phyloP scores from a whole-genome alignment of 2,888 invertebrate genomes.

The Criorhina ranunculi region DNA sequence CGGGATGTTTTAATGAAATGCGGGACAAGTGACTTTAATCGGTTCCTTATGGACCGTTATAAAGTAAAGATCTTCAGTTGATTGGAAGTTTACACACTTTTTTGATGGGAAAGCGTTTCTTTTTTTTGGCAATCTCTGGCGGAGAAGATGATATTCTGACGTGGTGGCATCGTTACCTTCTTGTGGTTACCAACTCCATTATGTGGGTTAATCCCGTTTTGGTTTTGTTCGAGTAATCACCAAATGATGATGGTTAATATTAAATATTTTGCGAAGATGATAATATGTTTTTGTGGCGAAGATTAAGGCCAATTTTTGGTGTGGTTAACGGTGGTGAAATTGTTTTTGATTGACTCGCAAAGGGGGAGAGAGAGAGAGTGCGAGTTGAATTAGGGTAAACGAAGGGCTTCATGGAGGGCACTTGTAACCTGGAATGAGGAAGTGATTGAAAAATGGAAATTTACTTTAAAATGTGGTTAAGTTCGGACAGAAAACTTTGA shows the following conservation, averaged over 20 bases:
- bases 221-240: slow-evolving; percentile 43
- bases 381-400: slow-evolving; percentile 8
- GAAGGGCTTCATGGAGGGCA: slow-evolving; percentile 52
- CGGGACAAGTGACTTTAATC: slow-evolving; percentile 73
- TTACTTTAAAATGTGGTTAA: slow-evolving; percentile 19
- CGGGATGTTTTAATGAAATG: slow-evolving; percentile 66
- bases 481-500: too few relatives aligned
- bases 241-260: slow-evolving; percentile 57
- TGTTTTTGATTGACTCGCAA: slow-evolving; percentile 47
- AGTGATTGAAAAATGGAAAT: slow-evolving; percentile 45
- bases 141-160: slow-evolving; percentile 34
- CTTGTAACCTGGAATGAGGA: slow-evolving; percentile 50
- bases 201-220: slow-evolving; percentile 71
- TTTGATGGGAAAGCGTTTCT: slow-evolving; percentile 49
- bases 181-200: slow-evolving; percentile 45
- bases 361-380: slow-evolving; percentile 1
- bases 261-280: slow-evolving; percentile 43
- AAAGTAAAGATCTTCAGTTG: slow-evolving; percentile 58
- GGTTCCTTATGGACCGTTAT: slow-evolving; percentile 76
- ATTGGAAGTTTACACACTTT: slow-evolving; percentile 58
- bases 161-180: slow-evolving; percentile 25
- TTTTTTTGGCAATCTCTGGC: slow-evolving; percentile 24
- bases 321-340: slow-evolving; percentile 61
- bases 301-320: slow-evolving; percentile 73
- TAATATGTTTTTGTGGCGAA: slow-evolving; percentile 35